These are phyloP conservation scores for Pseudomyrmex cubaensis DNA, from an alignment of 1,140 invertebrate species.

Conservation along the genomic window DNA sequence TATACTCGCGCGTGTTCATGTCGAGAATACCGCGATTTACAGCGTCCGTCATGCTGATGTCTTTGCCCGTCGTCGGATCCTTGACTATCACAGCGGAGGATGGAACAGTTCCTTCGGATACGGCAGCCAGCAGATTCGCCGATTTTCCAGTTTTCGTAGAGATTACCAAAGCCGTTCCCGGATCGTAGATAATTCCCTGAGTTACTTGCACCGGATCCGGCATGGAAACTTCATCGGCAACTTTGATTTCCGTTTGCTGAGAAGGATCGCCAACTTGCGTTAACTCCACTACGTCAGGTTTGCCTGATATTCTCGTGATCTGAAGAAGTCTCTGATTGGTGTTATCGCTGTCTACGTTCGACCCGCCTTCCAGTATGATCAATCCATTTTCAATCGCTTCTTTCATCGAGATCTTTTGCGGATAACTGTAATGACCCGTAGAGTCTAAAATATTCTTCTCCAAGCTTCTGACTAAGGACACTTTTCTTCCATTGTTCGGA, in stretches of 20 bases:
- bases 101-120: constrained; percentile 89
- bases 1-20: constrained; percentile 90
- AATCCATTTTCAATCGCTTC: constrained; percentile 91
- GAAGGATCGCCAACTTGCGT: constrained; percentile 84
- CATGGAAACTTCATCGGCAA: constrained; percentile 85
- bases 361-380: constrained; percentile 87
- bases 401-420: constrained; percentile 89
- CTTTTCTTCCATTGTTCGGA: constrained; percentile 88
- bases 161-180: constrained; percentile 89
- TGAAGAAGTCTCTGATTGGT: constrained; percentile 87
- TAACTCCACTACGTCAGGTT: constrained; percentile 89
- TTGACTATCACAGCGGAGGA: constrained; percentile 90
- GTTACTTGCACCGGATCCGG: constrained; percentile 89
- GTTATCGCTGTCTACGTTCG: constrained; percentile 82
- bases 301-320: constrained; percentile 87
- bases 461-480: constrained; percentile 90
- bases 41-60: constrained; percentile 91
- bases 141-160: constrained; percentile 90
- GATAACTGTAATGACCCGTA: constrained; percentile 90
- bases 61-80: constrained; percentile 90
- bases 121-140: constrained; percentile 89
- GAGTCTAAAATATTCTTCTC: constrained; percentile 92
- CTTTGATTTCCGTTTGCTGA: constrained; percentile 82
- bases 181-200: constrained; percentile 91
- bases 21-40: constrained; percentile 91